Evolutionary conservation across 2,888 invertebrate genomes (phyloP), one percentile per base, ranked within the genome.

Genomic region (Eilema griseolum): DNA sequence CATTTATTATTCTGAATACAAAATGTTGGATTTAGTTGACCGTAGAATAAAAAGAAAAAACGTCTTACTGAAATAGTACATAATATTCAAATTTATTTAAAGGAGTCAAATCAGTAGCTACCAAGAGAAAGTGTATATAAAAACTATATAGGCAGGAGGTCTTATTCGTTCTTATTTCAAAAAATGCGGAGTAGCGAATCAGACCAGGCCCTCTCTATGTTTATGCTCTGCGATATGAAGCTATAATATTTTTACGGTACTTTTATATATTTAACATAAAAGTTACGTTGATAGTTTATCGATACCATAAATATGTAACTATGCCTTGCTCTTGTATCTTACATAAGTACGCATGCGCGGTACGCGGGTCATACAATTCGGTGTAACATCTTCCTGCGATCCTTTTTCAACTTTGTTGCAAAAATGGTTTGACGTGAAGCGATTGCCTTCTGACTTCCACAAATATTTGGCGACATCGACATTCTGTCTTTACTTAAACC

Each of bases 251-350:
- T 64, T 64, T 52, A 64, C 31, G 28, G n/a, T n/a, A n/a, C n/a
- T n/a, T n/a, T n/a, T n/a, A n/a, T 5, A 64, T 28, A 64, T 26
- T n/a, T n/a, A n/a, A 12, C 64, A 52, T 64, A 64, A 52, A 64
- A 64, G 69, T 16, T 28, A 46, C 64, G 24, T 66, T 64, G 64
- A 46, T 31, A 64, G 11, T 46, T 28, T 23, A 64, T 64, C 28
- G 28, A 52, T 46, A 28, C 28, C n/a, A 52, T 64, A 52, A 64
- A 64, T n/a, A 28, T 23, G 11, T 2, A 24, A 46, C 41, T 28
- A n/a, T 4, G 28, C 10, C 16, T 33, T 33, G 5, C n/a, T n/a
- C n/a, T 61, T 33, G 11, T 31, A 4, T 23, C 2, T 23, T 61
- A n/a, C 57, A 2, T 33, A 8, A 28, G 3, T 4, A 5, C 3